Evolutionary conservation across 2,113 vertebrate species (phyloP).

Genomic region (Misgurnus anguillicaudatus): DNA sequence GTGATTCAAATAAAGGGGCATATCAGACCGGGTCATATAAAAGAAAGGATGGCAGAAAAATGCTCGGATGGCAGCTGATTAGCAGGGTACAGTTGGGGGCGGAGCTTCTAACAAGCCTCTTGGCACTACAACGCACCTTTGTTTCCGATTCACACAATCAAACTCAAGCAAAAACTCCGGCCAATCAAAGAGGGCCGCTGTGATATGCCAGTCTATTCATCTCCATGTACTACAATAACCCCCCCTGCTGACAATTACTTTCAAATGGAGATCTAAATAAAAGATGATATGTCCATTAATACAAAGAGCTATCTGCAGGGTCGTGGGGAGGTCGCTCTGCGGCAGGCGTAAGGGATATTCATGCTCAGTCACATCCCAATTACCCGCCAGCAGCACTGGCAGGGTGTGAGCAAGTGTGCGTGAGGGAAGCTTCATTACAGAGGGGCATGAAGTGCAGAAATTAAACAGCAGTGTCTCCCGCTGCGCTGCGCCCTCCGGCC

Average conservation of each 20-base stretch:
- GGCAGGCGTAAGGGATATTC: constrained; percentile 49
- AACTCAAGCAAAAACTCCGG: constrained; percentile 30
- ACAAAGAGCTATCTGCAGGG: constrained; percentile 51
- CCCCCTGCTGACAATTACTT: constrained; percentile 55
- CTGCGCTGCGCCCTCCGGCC: constrained; percentile 46
- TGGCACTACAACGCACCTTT: constrained; percentile 33
- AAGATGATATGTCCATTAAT: constrained; percentile 56
- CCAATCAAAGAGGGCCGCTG: constrained; percentile 42
- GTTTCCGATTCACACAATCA: constrained; percentile 38
- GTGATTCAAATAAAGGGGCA: neutral
- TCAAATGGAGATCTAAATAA: constrained; percentile 57
- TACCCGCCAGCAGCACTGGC: constrained; percentile 50
- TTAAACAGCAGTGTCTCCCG: constrained; percentile 51
- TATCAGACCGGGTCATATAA: neutral
- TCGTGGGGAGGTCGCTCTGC: constrained; percentile 46
- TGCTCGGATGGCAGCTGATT: constrained; percentile 18
- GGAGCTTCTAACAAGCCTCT: constrained; percentile 9
- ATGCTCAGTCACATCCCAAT: constrained; percentile 55
- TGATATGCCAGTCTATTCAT: constrained; percentile 44
- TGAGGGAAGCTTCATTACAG: constrained; percentile 53
- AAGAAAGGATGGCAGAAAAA: neutral
- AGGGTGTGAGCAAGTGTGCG: constrained; percentile 43
- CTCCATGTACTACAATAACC: constrained; percentile 52
- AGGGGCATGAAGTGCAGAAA: constrained; percentile 50
- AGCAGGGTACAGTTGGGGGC: constrained; percentile 9